These are phyloP conservation scores for Neomorphus geoffroyi DNA, from an alignment of 2,797 vertebrate genomes.

Conservation along the genomic window DNA sequence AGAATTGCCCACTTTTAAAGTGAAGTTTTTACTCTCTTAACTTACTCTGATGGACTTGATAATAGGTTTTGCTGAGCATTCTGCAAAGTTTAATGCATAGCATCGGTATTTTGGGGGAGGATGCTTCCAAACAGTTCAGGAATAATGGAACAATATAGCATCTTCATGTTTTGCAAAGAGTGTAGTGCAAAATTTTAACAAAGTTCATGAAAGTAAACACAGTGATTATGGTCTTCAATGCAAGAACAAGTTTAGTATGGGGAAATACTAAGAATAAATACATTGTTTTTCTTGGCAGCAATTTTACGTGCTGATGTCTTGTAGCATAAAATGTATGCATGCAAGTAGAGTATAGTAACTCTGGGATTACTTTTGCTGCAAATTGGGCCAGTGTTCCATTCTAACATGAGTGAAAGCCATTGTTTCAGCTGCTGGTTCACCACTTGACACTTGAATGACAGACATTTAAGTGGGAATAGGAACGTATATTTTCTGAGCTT, in stretches of 20 bases:
- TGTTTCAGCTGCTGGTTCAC: constrained; percentile 45
- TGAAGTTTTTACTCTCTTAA: neutral
- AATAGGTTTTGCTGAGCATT: neutral
- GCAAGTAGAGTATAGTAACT: neutral
- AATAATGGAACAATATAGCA: neutral
- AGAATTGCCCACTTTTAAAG: neutral
- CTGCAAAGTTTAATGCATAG: neutral
- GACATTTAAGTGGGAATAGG: constrained; percentile 2
- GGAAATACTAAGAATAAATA: neutral
- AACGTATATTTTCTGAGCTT: constrained; percentile 1
- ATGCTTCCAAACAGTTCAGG: neutral
- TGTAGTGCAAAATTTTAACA: neutral
- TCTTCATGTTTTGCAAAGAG: neutral
- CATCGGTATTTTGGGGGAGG: neutral
- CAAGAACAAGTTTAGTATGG: neutral
- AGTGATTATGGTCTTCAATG: neutral
- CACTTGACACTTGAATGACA: constrained; percentile 14
- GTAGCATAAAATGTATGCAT: neutral
- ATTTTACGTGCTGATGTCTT: neutral
- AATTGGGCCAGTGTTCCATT: constrained; percentile 2
- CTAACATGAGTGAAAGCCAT: constrained; percentile 8
- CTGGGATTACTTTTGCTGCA: neutral
- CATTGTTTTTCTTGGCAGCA: neutral
- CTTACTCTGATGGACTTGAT: neutral
- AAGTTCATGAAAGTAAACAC: neutral